Evolutionary conservation across 2,888 invertebrate genomes (phyloP).

Genomic region (Aleiodes leptofemur): DNA sequence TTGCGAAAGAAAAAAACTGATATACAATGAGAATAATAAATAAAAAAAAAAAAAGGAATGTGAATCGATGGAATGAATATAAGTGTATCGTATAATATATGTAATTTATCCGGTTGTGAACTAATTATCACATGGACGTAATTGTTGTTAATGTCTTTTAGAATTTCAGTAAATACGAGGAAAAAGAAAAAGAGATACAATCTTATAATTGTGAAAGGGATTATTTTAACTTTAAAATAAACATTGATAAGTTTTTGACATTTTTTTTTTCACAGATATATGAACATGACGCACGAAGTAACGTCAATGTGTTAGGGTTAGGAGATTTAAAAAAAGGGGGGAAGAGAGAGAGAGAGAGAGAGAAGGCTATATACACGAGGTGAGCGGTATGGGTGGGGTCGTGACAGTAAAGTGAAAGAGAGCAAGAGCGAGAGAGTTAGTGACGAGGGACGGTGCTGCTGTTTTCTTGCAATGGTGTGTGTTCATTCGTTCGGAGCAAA

Average conservation of each 20-base stretch:
- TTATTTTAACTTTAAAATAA: background rate
- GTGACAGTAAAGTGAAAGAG: slow-evolving; percentile 13
- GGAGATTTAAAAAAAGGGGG: background rate
- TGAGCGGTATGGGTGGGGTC: slow-evolving; percentile 23
- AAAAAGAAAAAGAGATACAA: background rate
- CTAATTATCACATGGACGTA: slow-evolving; percentile 6
- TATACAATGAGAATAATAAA: background rate
- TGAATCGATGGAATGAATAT: background rate
- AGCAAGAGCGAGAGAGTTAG: background rate
- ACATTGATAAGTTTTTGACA: slow-evolving; percentile 3
- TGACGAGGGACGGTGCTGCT: background rate
- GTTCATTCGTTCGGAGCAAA: slow-evolving; percentile 21
- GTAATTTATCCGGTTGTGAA: slow-evolving; percentile 6
- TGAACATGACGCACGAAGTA: slow-evolving; percentile 25
- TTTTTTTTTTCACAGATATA: background rate
- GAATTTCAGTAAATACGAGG: background rate
- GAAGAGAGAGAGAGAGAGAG: background rate
- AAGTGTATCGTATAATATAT: background rate
- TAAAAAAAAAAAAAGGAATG: background rate
- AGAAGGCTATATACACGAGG: background rate
- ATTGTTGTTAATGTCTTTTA: background rate
- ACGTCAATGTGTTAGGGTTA: slow-evolving; percentile 8
- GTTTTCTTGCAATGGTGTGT: slow-evolving; percentile 1
- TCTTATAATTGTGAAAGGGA: background rate
- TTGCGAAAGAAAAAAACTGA: background rate